Evolutionary conservation across 2,797 vertebrate genomes (phyloP).

Genomic region (Melanotaenia boesemani): DNA sequence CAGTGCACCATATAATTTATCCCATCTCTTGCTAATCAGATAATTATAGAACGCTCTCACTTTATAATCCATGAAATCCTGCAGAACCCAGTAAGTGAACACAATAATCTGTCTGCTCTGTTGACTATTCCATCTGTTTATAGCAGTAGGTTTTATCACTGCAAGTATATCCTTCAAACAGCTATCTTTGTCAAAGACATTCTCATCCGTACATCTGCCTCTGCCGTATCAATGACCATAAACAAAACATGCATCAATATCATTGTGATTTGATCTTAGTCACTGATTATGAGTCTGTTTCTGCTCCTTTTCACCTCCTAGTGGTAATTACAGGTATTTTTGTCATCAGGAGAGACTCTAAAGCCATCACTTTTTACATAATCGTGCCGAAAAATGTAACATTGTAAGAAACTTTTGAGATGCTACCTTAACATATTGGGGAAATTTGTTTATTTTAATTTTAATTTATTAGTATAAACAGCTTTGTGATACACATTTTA

Average conservation of each 20-base stretch:
- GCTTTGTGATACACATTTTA: too few relatives aligned
- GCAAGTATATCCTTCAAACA: background rate
- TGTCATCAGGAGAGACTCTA: background rate
- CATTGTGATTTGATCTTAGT: slow-evolving; percentile 3
- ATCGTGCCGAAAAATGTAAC: background rate
- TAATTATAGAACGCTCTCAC: slow-evolving; percentile 43
- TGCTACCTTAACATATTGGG: too few relatives aligned
- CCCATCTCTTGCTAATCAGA: slow-evolving; percentile 53
- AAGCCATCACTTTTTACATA: background rate
- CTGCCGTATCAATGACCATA: background rate
- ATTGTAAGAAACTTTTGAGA: too few relatives aligned
- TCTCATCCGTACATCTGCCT: background rate
- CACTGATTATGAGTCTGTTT: background rate
- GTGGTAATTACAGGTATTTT: slow-evolving; percentile 5
- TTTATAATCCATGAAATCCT: slow-evolving; percentile 59
- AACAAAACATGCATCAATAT: background rate
- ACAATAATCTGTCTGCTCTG: slow-evolving; percentile 36
- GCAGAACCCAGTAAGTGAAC: slow-evolving; percentile 46
- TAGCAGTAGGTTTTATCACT: slow-evolving; percentile 14
- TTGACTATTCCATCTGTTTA: slow-evolving; percentile 5
- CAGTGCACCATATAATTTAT: slow-evolving; percentile 40
- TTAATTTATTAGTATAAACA: too few relatives aligned
- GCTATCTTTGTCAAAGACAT: background rate
- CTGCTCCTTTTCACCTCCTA: slow-evolving; percentile 7
- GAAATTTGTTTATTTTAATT: too few relatives aligned